A percentile compares a stretch with the other conserved stretches of the same genome.
These are phyloP conservation scores for Drosophila pseudotakahashii DNA, from an alignment of 2,888 invertebrate species.

Conservation along the genomic window DNA sequence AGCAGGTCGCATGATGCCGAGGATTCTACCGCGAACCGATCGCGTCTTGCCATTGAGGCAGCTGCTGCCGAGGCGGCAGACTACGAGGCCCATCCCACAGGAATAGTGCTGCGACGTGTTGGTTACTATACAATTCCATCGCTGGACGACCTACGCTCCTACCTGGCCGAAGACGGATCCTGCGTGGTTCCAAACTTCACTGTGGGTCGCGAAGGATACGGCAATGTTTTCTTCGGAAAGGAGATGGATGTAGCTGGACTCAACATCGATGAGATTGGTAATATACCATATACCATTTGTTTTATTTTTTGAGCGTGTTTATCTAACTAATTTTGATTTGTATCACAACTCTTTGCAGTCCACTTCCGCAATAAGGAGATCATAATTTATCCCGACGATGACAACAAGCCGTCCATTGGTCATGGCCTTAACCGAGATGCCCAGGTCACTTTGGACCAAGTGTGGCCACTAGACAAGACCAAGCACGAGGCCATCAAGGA, in stretches of 20 bases:
- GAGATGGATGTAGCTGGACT: slow-evolving; percentile 93
- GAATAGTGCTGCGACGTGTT: slow-evolving; percentile 90
- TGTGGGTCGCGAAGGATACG: slow-evolving; percentile 94
- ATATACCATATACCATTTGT: too few species aligned
- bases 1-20: slow-evolving; percentile 68
- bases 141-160: slow-evolving; percentile 91
- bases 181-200: slow-evolving; percentile 95
- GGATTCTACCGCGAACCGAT: slow-evolving; percentile 55
- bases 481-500: slow-evolving; percentile 92
- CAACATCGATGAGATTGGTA: slow-evolving; percentile 94
- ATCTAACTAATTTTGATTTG: neutral
- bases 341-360: slow-evolving; percentile 85
- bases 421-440: slow-evolving; percentile 95
- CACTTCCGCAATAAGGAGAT: slow-evolving; percentile 97
- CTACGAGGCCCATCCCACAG: slow-evolving; percentile 87
- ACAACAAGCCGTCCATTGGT: slow-evolving; percentile 94
- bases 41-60: slow-evolving; percentile 59
- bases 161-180: slow-evolving; percentile 89
- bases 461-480: slow-evolving; percentile 95
- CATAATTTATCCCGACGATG: slow-evolving; percentile 96
- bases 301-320: too few species aligned
- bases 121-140: slow-evolving; percentile 97
- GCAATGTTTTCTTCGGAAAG: slow-evolving; percentile 94
- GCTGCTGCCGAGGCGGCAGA: slow-evolving; percentile 37
- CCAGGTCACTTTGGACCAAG: slow-evolving; percentile 95